Percentiles rank a stretch among this genome's conserved stretches.
These are phyloP conservation scores for Lynx canadensis DNA, from an alignment of 2,113 vertebrate species.

Conservation along the genomic window DNA sequence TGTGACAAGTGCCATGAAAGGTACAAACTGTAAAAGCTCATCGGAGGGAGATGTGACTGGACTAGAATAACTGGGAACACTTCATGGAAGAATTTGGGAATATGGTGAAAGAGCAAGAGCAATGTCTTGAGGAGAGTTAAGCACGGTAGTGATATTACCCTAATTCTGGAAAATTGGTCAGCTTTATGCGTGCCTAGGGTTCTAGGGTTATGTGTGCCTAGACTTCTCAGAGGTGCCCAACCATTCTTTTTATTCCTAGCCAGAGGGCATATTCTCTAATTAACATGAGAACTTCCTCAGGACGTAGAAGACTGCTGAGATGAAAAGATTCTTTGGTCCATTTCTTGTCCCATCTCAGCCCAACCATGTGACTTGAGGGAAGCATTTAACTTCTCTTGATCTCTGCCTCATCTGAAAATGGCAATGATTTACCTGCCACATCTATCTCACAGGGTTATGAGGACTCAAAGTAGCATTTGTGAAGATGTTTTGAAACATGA, in stretches of 20 bases:
- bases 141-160: neutral
- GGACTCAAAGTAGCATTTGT: neutral
- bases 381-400: neutral
- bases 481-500: neutral
- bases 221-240: neutral
- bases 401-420: neutral
- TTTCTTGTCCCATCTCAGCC: neutral
- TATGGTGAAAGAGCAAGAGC: neutral
- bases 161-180: neutral
- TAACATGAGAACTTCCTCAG: neutral
- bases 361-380: neutral
- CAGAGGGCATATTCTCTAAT: neutral
- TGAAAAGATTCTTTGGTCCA: neutral
- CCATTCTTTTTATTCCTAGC: neutral
- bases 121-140: neutral
- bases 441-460: neutral
- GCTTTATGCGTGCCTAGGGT: neutral
- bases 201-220: neutral
- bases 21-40: neutral
- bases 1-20: neutral
- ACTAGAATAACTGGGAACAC: neutral
- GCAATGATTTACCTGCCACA: no score
- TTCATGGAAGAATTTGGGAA: neutral
- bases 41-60: neutral
- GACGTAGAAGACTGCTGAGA: neutral